These are phyloP conservation scores for Crocallis elinguaria DNA, from an alignment of 2,888 invertebrate genomes.

Conservation along the genomic window DNA sequence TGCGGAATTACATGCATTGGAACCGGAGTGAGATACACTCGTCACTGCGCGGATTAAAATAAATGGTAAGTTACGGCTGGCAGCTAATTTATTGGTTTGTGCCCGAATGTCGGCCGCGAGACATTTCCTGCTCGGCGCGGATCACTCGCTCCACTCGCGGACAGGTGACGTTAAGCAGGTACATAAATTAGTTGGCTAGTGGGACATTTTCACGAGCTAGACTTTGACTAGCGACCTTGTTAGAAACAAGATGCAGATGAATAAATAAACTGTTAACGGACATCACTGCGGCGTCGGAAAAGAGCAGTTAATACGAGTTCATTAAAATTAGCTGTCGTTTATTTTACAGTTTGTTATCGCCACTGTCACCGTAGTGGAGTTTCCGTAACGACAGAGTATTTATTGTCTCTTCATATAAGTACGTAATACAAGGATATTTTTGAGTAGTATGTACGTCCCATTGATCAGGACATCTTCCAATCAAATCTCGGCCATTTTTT, in stretches of 20 bases:
- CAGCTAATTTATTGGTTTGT: constrained; percentile 31
- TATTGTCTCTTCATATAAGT: no score
- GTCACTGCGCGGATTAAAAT: constrained; percentile 28
- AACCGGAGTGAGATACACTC: constrained; percentile 27
- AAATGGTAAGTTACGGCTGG: constrained; percentile 15
- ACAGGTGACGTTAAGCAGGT: constrained; percentile 14
- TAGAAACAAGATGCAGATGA: not conserved
- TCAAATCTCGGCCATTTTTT: no score
- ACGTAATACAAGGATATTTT: no score
- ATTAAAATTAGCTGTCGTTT: no score
- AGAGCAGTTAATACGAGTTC: no score
- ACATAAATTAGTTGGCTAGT: constrained; percentile 7
- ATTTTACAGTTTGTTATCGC: no score
- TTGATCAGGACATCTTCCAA: no score
- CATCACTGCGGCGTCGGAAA: no score
- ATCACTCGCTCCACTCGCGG: constrained; percentile 12
- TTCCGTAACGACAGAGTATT: no score
- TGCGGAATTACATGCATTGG: constrained; percentile 32
- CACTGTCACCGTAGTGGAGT: no score
- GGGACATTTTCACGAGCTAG: not conserved
- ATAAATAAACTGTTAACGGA: no score
- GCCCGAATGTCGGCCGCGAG: constrained; percentile 22
- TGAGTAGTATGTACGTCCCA: no score
- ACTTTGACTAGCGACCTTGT: not conserved
- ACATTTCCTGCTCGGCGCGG: constrained; percentile 34